phyloP scores from a whole-genome alignment of 2,888 invertebrate species.

The Quadroppia sp. region DNA sequence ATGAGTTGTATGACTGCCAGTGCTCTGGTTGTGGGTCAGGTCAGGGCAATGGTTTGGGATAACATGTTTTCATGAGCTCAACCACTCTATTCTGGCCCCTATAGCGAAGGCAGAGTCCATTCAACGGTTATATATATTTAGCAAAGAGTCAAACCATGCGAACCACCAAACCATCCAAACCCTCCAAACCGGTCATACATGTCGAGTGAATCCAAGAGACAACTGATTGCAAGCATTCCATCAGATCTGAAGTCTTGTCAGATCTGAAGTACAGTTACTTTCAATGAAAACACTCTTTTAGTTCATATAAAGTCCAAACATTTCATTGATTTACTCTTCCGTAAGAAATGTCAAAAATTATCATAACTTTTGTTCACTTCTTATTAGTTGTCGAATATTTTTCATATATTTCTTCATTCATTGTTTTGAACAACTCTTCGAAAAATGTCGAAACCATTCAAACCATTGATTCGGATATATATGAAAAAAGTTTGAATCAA shows the following conservation, averaged over 20 bases:
- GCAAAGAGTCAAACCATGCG: background rate
- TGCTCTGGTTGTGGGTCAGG: conserved; percentile 1
- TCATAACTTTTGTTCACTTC: conserved; percentile 7
- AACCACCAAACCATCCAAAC: background rate
- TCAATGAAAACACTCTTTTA: background rate
- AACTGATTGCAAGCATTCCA: conserved; percentile 25
- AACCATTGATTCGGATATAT: background rate
- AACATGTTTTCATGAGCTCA: conserved; percentile 32
- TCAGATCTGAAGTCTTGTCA: background rate
- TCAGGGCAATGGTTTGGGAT: conserved; percentile 8
- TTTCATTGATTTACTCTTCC: background rate
- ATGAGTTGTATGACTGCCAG: conserved; percentile 4
- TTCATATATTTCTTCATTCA: background rate
- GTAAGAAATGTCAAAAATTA: conserved; percentile 15
- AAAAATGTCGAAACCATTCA: background rate
- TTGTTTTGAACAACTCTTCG: background rate
- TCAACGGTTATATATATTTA: background rate
- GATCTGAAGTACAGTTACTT: conserved; percentile 8
- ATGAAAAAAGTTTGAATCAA: background rate
- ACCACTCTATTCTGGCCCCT: too few species aligned
- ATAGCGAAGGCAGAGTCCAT: background rate
- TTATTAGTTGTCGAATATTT: background rate
- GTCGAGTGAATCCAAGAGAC: background rate
- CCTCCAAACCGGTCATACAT: conserved; percentile 31
- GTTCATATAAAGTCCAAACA: background rate